These are phyloP conservation scores for Gambusia yucatana DNA, from an alignment of 2,797 vertebrate genomes.

Conservation along the genomic window DNA sequence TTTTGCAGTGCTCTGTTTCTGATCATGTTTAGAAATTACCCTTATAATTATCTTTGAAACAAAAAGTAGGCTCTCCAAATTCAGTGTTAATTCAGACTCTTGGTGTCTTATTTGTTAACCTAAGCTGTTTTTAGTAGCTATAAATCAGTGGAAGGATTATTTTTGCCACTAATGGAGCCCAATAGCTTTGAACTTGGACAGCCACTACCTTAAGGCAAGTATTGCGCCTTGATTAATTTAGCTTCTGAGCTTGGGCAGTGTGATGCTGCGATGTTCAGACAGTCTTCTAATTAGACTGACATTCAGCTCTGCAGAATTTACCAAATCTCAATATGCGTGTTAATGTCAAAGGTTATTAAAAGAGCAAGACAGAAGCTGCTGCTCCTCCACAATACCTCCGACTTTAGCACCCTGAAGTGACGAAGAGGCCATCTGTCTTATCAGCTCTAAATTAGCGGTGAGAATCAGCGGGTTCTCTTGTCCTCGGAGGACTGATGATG, in stretches of 20 bases:
- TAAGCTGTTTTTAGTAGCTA: not conserved
- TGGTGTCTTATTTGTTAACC: not conserved
- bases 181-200: not conserved
- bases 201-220: slow-evolving; percentile 8
- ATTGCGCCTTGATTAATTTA: slow-evolving; percentile 19
- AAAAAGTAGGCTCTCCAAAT: not conserved
- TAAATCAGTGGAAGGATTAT: not conserved
- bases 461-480: slow-evolving; percentile 66
- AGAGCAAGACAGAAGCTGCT: slow-evolving; percentile 54
- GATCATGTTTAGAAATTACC: not conserved
- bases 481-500: slow-evolving; percentile 58
- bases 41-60: not conserved
- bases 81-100: not conserved
- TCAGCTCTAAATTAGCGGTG: slow-evolving; percentile 66
- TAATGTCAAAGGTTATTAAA: slow-evolving; percentile 72
- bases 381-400: slow-evolving; percentile 40
- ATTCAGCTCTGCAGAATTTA: slow-evolving; percentile 48
- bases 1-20: not conserved
- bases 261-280: slow-evolving; percentile 34
- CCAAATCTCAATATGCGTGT: slow-evolving; percentile 54
- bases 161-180: not conserved
- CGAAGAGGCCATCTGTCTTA: slow-evolving; percentile 56
- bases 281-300: slow-evolving; percentile 63
- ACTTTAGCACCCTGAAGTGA: slow-evolving; percentile 71
- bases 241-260: slow-evolving; percentile 26